Evolutionary conservation across 2,797 vertebrate genomes (phyloP).

Genomic region (Amblyraja radiata): DNA sequence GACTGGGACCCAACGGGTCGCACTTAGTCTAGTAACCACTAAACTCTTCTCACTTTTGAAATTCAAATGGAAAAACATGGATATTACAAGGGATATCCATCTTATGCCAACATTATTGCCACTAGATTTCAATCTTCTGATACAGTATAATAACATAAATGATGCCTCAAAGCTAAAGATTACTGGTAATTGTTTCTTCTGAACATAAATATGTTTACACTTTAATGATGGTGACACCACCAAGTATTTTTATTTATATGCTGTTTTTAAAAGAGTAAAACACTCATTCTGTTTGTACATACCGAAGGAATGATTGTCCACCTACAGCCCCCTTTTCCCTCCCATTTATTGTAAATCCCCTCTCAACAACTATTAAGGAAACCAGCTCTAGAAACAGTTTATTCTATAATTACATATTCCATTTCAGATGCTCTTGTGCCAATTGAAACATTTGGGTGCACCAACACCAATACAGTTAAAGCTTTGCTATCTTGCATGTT

Average conservation of each 20-base stretch:
- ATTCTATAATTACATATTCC: neutral
- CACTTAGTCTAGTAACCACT: constrained; percentile 37
- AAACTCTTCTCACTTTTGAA: constrained; percentile 49
- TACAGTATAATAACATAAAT: neutral
- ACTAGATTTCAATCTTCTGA: neutral
- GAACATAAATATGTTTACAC: neutral
- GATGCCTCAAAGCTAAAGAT: neutral
- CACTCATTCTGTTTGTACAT: neutral
- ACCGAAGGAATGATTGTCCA: neutral
- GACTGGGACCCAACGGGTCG: too few relatives aligned
- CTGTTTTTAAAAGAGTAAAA: neutral
- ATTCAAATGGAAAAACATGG: constrained; percentile 45
- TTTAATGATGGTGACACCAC: neutral
- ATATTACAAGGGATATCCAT: neutral
- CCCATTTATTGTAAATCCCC: neutral
- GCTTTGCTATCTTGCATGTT: too few relatives aligned
- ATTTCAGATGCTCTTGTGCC: neutral
- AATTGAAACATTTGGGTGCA: neutral
- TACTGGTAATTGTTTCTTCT: too few relatives aligned
- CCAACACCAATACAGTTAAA: neutral
- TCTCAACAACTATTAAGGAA: neutral
- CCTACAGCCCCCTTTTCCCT: neutral
- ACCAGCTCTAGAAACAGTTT: neutral
- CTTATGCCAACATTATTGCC: neutral
- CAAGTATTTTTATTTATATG: neutral